Base-by-base conservation (phyloP, 2,797 vertebrate genomes). In the Crax fasciolata region DNA sequence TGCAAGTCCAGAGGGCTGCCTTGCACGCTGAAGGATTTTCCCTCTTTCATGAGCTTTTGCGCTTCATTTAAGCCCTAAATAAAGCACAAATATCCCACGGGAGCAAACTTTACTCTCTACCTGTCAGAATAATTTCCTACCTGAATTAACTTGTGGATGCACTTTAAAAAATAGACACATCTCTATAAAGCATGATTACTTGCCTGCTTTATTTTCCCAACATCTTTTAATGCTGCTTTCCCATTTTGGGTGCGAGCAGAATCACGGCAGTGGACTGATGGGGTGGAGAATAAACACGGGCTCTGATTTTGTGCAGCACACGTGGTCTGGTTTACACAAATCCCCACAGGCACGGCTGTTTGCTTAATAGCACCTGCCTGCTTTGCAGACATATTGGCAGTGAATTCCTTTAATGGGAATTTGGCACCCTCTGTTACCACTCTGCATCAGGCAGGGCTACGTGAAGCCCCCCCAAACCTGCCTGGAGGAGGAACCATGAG, bases 51-150 rank as follows among this genome's bases (percentile, higher is more conserved):
- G 74, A 93, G 90, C 71, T 87, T 96, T 90, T 89, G 80, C 1
- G 44, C 93, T 96, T 95, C 92, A 92, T 95, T 97, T 97, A 95
- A 95, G 73, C 92, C 88, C 88, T 92, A 96, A 97, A 96, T 94
- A 95, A 91, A 94, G 75, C 80, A 54, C 76, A 92, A 81, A 87
- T 62, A 94, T 94, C 96, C 92, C 82, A 58, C 0, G 12, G 92
- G 95, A 94, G 68, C 73, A 92, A 96, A 96, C 71, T 84, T 95
- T 74, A 96, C 71, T 93, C 62, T 95, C 81, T 83, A 96, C 85
- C 87, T 96, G 95, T 96, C 96, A 95, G 94, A 94, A 94, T 89
- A 97, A 94, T 92, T 94, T 93, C 95, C 92, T 92, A 91, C 81
- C 61, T 93, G 96, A 95, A 97, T 96, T 94, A 98, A 94, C 96